Evolutionary conservation across 2,888 invertebrate species (phyloP).

Genomic region (Platycheirus rosarum): DNA sequence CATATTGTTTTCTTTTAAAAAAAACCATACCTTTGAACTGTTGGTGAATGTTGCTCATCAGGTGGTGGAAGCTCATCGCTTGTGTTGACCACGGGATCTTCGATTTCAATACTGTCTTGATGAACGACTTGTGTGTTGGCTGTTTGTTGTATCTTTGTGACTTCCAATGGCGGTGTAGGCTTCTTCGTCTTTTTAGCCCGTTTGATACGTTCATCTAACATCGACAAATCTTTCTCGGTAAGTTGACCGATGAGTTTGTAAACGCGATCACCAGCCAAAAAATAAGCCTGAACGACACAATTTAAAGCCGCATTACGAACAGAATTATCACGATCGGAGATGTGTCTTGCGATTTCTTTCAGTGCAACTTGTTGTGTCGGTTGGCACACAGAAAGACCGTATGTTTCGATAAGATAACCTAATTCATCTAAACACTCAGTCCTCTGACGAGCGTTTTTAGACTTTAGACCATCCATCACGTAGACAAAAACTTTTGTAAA

Average conservation of each 20-base stretch:
- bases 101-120: slow-evolving; percentile 82
- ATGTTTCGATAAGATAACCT: slow-evolving; percentile 91
- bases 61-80: slow-evolving; percentile 80
- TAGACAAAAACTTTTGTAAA: slow-evolving; percentile 94
- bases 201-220: slow-evolving; percentile 98
- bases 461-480: slow-evolving; percentile 97
- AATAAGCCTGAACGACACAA: slow-evolving; percentile 94
- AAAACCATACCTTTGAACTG: slow-evolving; percentile 59
- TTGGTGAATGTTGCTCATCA: slow-evolving; percentile 79
- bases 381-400: slow-evolving; percentile 92
- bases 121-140: slow-evolving; percentile 75
- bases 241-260: slow-evolving; percentile 96
- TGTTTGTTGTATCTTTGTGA: slow-evolving; percentile 82
- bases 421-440: slow-evolving; percentile 98
- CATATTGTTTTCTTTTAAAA: background rate
- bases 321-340: slow-evolving; percentile 97
- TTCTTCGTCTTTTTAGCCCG: slow-evolving; percentile 89
- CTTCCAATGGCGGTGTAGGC: slow-evolving; percentile 79
- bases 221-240: slow-evolving; percentile 96
- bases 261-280: slow-evolving; percentile 93
- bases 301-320: slow-evolving; percentile 98
- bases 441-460: slow-evolving; percentile 97
- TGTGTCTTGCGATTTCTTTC: slow-evolving; percentile 94
- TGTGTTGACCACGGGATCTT: slow-evolving; percentile 81
- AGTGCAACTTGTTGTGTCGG: slow-evolving; percentile 91